These are phyloP conservation scores for Myxocyprinus asiaticus DNA, from an alignment of 2,113 vertebrate genomes.

Conservation along the genomic window DNA sequence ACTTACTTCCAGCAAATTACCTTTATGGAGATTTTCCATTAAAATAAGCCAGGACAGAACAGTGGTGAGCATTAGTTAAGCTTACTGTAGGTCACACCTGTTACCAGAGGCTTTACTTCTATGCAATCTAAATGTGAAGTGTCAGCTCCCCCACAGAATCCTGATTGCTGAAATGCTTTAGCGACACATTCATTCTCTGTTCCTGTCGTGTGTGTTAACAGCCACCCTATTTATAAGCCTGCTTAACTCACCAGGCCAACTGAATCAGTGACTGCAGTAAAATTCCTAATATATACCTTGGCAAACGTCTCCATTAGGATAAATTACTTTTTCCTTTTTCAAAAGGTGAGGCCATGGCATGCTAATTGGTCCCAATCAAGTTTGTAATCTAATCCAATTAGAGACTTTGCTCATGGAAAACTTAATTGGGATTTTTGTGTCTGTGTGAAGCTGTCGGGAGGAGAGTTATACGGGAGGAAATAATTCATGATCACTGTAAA, in stretches of 20 bases:
- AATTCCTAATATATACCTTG: constrained; percentile 55
- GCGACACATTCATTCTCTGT: constrained; percentile 48
- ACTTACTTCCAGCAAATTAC: constrained; percentile 47
- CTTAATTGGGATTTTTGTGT: constrained; percentile 65
- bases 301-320: constrained; percentile 52
- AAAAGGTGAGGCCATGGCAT: constrained; percentile 55
- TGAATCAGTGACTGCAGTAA: constrained; percentile 51
- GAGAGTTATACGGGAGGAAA: constrained; percentile 27
- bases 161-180: constrained; percentile 46
- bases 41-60: constrained; percentile 18
- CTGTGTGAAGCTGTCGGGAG: constrained; percentile 64
- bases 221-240: constrained; percentile 57
- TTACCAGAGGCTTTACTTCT: constrained; percentile 52
- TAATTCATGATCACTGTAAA: constrained; percentile 66
- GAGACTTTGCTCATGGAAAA: constrained; percentile 51
- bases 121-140: constrained; percentile 54
- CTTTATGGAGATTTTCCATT: constrained; percentile 45
- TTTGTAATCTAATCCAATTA: constrained; percentile 67
- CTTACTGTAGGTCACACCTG: constrained; percentile 52
- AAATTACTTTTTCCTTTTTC: constrained; percentile 59
- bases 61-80: constrained; percentile 49
- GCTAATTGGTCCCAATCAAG: constrained; percentile 61
- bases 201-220: constrained; percentile 47
- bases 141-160: constrained; percentile 45
- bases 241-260: constrained; percentile 42